Conservation (phyloP, 1,140 invertebrate species). For the Agrilus planipennis region DNA sequence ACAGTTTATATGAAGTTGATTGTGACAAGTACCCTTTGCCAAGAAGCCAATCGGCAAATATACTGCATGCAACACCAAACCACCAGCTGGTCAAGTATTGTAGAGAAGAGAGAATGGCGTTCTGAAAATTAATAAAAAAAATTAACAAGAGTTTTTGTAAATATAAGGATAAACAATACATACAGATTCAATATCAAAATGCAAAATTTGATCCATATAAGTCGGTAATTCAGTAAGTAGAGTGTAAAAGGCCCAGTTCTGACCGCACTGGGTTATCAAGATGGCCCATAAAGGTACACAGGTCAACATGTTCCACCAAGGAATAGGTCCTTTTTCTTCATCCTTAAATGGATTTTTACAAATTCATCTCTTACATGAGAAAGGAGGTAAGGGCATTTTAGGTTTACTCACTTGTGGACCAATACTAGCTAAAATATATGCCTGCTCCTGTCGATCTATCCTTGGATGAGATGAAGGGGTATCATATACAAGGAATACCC, state of each 20-base stretch:
- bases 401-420: constrained; percentile 35
- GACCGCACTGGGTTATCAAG: constrained; percentile 75
- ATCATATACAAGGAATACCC: constrained; percentile 61
- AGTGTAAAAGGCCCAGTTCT: constrained; percentile 92
- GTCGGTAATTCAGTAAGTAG: constrained; percentile 86
- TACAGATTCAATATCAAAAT: constrained; percentile 75
- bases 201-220: constrained; percentile 85
- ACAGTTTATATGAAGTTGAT: constrained; percentile 58
- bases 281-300: constrained; percentile 82
- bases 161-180: too few relatives aligned
- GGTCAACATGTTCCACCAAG: constrained; percentile 68
- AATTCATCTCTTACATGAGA: background rate
- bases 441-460: constrained; percentile 57
- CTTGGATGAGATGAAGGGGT: constrained; percentile 65
- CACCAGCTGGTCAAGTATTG: constrained; percentile 68
- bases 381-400: background rate
- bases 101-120: constrained; percentile 64
- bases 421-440: constrained; percentile 52
- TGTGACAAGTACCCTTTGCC: constrained; percentile 48
- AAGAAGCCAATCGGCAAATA: constrained; percentile 57
- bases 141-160: constrained; percentile 2
- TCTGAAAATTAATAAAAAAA: constrained; percentile 39
- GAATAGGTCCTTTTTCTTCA: constrained; percentile 34
- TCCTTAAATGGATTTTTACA: constrained; percentile 16
- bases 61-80: constrained; percentile 53